A percentile compares a stretch with the other conserved stretches of the same genome.
Evolutionary conservation across 2,888 invertebrate species (phyloP).

Genomic region (Phyllotreta striolata): DNA sequence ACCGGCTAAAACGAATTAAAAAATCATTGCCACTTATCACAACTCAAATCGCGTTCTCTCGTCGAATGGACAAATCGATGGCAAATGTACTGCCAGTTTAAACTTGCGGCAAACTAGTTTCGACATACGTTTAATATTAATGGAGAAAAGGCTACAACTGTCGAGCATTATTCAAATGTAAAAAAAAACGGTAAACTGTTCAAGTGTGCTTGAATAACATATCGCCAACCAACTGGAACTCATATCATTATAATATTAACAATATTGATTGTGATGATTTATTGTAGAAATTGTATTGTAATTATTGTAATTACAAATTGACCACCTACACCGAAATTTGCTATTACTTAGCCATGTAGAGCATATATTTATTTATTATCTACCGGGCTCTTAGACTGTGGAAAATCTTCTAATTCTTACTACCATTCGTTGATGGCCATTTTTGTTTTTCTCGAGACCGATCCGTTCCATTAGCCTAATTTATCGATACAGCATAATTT

Average conservation of each 20-base stretch:
- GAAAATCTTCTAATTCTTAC: too few species aligned
- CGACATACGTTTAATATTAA: conserved; percentile 23
- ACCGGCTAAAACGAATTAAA: too few species aligned
- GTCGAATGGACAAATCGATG: conserved; percentile 17
- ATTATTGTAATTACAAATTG: conserved; percentile 17
- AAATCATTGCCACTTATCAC: neutral
- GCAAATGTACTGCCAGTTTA: conserved; percentile 13
- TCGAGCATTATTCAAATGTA: conserved; percentile 19
- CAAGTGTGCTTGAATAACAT: conserved; percentile 19
- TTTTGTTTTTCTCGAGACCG: too few species aligned
- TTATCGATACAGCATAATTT: too few species aligned
- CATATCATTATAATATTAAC: conserved; percentile 20
- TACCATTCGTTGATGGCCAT: too few species aligned
- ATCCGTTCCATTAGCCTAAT: too few species aligned
- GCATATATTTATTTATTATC: too few species aligned
- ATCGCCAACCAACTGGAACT: conserved; percentile 22
- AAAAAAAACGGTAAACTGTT: conserved; percentile 17
- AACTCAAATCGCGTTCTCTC: conserved; percentile 2
- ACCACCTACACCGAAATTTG: conserved; percentile 9
- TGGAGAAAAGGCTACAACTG: conserved; percentile 20
- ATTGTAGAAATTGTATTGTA: conserved; percentile 1
- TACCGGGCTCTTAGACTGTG: too few species aligned
- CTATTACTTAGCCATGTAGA: too few species aligned
- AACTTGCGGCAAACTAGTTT: conserved; percentile 18
- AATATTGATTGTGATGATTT: conserved; percentile 19